Conservation (phyloP, 1,140 invertebrate genomes). For the Dermatophagoides farinae region DNA sequence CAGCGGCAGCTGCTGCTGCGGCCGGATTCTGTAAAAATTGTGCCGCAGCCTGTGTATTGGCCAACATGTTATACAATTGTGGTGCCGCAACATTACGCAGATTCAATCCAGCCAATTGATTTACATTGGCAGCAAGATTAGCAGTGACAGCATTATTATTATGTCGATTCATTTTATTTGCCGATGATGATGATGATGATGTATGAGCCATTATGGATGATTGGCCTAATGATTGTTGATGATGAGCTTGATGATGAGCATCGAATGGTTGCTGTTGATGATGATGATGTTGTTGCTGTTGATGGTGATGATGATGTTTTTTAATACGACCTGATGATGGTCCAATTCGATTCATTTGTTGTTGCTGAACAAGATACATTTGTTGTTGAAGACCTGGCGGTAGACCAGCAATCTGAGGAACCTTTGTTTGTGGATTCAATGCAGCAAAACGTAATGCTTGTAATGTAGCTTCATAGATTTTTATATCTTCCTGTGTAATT, state of each 20-base stretch:
- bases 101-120: neutral
- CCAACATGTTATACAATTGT: constrained; percentile 15
- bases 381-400: constrained; percentile 15
- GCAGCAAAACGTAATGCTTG: constrained; percentile 13
- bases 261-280: neutral
- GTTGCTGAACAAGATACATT: constrained; percentile 14
- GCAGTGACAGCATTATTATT: no score
- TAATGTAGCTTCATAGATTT: constrained; percentile 21
- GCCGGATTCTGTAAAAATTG: neutral
- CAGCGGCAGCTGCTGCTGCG: neutral
- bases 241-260: no score
- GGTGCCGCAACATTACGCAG: neutral
- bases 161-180: no score
- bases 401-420: constrained; percentile 13
- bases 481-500: constrained; percentile 21
- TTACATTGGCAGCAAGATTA: neutral
- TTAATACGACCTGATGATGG: neutral
- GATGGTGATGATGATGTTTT: neutral
- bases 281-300: neutral
- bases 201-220: neutral
- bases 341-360: constrained; percentile 3
- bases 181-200: no score
- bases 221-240: neutral
- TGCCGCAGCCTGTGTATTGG: neutral
- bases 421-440: constrained; percentile 6